Conservation (phyloP, 2,113 vertebrate genomes). For the Amia ocellicauda region DNA sequence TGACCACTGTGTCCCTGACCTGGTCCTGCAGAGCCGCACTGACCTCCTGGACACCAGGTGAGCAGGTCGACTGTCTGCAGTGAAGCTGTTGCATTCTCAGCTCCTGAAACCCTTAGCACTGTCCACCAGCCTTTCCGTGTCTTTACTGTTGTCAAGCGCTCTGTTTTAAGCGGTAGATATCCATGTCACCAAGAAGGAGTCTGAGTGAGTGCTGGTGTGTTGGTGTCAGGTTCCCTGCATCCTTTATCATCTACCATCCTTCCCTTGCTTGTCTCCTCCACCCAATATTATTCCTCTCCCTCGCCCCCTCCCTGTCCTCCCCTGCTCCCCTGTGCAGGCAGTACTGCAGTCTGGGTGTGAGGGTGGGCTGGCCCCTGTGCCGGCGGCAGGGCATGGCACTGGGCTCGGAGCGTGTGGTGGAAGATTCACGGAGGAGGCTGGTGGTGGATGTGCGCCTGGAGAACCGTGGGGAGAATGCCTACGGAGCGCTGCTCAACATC, state of each 20-base stretch:
- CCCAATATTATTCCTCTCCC: neutral
- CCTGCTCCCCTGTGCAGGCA: conserved; percentile 64
- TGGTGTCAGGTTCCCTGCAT: no score
- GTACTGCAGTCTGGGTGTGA: conserved; percentile 72
- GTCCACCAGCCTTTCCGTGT: no score
- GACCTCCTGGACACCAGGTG: conserved; percentile 84
- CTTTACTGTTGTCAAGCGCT: no score
- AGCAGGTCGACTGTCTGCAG: no score
- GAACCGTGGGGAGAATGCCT: conserved; percentile 91
- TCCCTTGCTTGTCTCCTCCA: no score
- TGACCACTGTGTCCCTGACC: conserved; percentile 86
- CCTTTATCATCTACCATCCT: no score
- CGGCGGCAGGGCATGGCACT: conserved; percentile 25
- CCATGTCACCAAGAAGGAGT: no score
- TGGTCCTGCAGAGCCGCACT: conserved; percentile 77
- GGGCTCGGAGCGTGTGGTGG: conserved; percentile 65
- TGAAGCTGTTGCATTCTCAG: no score
- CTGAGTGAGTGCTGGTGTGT: no score
- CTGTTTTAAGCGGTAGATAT: no score
- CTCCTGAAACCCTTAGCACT: no score
- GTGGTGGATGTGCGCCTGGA: conserved; percentile 79
- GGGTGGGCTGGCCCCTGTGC: conserved; percentile 51
- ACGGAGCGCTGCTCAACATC: conserved; percentile 79
- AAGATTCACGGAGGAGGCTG: conserved; percentile 76
- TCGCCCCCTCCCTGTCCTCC: neutral